Conservation (phyloP, 2,888 invertebrate species). For the Zaprionus obscuricornis region DNA sequence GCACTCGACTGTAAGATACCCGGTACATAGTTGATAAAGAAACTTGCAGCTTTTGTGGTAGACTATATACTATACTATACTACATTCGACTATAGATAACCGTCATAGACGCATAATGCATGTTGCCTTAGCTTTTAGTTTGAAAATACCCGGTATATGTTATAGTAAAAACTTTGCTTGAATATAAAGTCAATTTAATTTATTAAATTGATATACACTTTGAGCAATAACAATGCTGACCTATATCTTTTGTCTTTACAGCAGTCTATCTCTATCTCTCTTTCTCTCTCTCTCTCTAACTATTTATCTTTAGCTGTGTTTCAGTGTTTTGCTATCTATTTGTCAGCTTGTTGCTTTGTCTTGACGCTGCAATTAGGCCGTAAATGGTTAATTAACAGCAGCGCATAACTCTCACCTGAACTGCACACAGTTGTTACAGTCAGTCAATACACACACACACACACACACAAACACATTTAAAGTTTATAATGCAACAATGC, state of each 20-base stretch:
- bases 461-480: conserved; percentile 9
- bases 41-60: no score
- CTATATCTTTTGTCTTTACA: neutral
- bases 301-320: neutral
- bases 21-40: no score
- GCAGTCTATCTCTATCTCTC: neutral
- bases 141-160: no score
- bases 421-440: conserved; percentile 23
- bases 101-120: no score
- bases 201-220: neutral
- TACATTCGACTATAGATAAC: no score
- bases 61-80: no score
- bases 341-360: conserved; percentile 10
- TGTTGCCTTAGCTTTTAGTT: no score
- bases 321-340: conserved; percentile 22
- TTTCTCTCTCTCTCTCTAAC: neutral
- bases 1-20: no score
- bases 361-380: conserved; percentile 63
- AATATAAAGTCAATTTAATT: neutral
- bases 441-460: conserved; percentile 21
- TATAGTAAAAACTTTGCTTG: no score
- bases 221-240: no score
- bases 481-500: conserved; percentile 57
- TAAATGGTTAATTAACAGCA: conserved; percentile 75
- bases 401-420: conserved; percentile 75